These are phyloP conservation scores for Chauna torquata DNA, from an alignment of 2,113 vertebrate genomes.

Conservation along the genomic window DNA sequence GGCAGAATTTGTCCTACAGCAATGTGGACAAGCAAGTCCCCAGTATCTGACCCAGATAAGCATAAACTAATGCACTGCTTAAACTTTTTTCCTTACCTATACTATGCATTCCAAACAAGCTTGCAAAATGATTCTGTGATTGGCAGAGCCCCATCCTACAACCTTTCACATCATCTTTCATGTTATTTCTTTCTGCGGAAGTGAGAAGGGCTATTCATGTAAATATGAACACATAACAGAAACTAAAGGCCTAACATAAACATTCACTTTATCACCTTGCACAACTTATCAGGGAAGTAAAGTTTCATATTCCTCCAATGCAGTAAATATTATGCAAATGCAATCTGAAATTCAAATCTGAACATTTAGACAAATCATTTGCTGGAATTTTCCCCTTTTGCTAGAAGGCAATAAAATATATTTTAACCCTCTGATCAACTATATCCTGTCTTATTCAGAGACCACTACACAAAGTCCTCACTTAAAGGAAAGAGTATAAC, in stretches of 20 bases:
- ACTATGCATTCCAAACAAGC: not conserved
- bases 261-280: not conserved
- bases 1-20: not conserved
- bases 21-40: not conserved
- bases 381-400: not conserved
- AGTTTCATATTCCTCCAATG: not conserved
- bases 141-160: not conserved
- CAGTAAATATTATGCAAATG: not conserved
- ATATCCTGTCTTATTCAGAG: not conserved
- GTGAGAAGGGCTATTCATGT: not conserved
- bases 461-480: not conserved
- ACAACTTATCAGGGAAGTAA: not conserved
- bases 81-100: not conserved
- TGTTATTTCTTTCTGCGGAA: not conserved
- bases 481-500: not conserved
- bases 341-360: not conserved
- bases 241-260: not conserved
- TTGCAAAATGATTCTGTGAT: not conserved
- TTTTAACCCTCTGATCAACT: not conserved
- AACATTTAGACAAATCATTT: not conserved
- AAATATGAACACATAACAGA: not conserved
- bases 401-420: not conserved
- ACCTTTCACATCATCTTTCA: not conserved
- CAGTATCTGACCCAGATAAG: not conserved
- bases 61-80: not conserved